These are phyloP conservation scores for Prosopocoilus inquinatus DNA, from an alignment of 2,888 invertebrate species.

Conservation along the genomic window DNA sequence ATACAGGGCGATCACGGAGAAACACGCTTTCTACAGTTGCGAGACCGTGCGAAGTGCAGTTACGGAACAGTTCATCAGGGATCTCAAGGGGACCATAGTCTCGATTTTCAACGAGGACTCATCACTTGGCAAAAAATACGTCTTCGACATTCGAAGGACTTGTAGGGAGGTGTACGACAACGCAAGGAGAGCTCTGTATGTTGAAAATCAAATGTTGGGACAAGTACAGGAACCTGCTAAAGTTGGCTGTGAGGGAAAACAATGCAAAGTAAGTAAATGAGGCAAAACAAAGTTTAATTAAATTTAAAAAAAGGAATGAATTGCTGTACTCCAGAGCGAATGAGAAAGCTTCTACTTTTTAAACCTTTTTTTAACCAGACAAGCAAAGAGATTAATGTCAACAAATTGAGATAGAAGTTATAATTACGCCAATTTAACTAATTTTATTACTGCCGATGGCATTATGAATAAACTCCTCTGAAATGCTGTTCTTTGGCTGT, in stretches of 20 bases:
- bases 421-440: too few relatives aligned
- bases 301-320: too few relatives aligned
- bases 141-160: conserved; percentile 86
- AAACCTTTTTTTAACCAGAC: too few relatives aligned
- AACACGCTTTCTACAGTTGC: conserved; percentile 90
- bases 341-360: too few relatives aligned
- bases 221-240: conserved; percentile 18
- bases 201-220: conserved; percentile 35
- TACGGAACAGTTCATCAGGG: conserved; percentile 84
- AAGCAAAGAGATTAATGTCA: too few relatives aligned
- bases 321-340: too few relatives aligned
- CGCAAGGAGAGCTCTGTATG: conserved; percentile 70
- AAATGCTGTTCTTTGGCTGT: too few relatives aligned
- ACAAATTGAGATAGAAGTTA: too few relatives aligned
- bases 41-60: conserved; percentile 87
- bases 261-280: conserved; percentile 42
- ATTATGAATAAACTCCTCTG: too few relatives aligned
- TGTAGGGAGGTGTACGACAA: conserved; percentile 89
- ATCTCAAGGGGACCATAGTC: conserved; percentile 86
- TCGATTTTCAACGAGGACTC: conserved; percentile 89
- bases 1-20: conserved; percentile 85
- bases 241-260: conserved; percentile 34
- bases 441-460: too few relatives aligned
- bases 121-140: conserved; percentile 82
- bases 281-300: too few relatives aligned